Evolutionary conservation across 2,797 vertebrate species (phyloP), one percentile per base, ranked within the genome.

Genomic region (Phrynocephalus forsythii): DNA sequence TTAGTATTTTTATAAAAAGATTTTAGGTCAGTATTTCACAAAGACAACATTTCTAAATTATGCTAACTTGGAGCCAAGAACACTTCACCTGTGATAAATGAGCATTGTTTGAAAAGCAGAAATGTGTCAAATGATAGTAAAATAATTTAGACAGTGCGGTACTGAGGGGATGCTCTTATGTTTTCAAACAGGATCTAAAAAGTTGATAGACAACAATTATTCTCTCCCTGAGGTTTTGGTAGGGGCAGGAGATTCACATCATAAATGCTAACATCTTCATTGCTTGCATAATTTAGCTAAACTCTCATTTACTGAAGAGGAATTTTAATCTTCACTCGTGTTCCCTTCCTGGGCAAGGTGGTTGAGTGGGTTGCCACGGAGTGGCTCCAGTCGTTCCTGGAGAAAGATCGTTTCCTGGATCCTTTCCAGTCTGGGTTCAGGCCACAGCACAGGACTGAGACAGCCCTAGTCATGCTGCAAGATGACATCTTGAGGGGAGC

Each of bases 231-330:
- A 90, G 73, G 69, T 93, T 82, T 0, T 63, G 60, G 86, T 87
- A 82, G 92, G 92, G 90, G 86, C 78, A 91, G 88, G 88, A 86
- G 94, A 94, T 88, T 89, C 24, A 75, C 86, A 81, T 78, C 38
- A 73, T 91, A 92, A 92, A 93, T 2, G 67, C 68, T 92, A 92
- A 77, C 38, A 26, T 85, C 78, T 84, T 88, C 82, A 82, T 92
- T 83, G 48, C 50, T 48, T 83, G 18, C n/a, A 48, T 85, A 67
- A 91, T 87, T 18, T 69, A 8, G 0, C 88, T 66, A 18, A 6
- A 44, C 50, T 22, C 26, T 15, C 5, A 2, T 79, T 91, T 79
- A 33, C 76, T 85, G 30, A 85, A 91, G 77, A 84, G 79, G n/a
- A 4, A 16, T 75, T 85, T 90, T 56, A 87, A 1, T 0, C 52